Percentiles rank a stretch among this genome's conserved stretches.
These are phyloP conservation scores for Prionailurus viverrinus DNA, from an alignment of 2,113 vertebrate species.

Conservation along the genomic window DNA sequence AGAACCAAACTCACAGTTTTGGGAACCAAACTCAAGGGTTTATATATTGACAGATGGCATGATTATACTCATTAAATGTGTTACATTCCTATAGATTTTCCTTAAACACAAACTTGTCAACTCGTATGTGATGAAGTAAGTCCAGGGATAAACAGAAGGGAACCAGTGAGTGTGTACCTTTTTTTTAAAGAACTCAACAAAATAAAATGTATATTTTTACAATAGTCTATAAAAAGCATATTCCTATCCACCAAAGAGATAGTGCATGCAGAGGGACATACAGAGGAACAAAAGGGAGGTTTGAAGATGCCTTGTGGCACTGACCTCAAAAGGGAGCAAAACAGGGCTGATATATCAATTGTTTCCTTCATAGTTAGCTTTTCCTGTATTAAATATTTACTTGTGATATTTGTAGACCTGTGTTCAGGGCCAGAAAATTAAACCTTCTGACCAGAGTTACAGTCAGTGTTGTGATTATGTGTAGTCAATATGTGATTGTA, in stretches of 20 bases:
- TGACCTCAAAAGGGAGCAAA: slow-evolving; percentile 4
- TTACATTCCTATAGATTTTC: not conserved
- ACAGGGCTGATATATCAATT: slow-evolving; percentile 10
- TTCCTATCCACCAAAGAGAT: not conserved
- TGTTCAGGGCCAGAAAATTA: not conserved
- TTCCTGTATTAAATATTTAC: slow-evolving; percentile 68
- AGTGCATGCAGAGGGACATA: not conserved
- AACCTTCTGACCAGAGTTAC: slow-evolving; percentile 23
- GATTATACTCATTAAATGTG: not conserved
- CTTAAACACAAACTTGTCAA: slow-evolving; percentile 32
- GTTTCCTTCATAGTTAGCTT: slow-evolving; percentile 38
- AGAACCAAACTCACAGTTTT: not conserved
- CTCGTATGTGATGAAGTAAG: not conserved
- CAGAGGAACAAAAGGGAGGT: not conserved
- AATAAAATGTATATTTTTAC: not conserved
- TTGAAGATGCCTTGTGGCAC: slow-evolving; percentile 20
- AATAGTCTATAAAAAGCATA: not conserved
- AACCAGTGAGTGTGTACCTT: not conserved
- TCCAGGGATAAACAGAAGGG: not conserved
- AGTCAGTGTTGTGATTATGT: not conserved
- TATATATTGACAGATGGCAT: not conserved
- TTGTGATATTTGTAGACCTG: slow-evolving; percentile 38
- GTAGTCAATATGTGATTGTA: not conserved
- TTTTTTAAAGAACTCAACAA: not conserved
- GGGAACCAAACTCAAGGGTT: not conserved